These are phyloP conservation scores for Tetragnatha versicolor DNA, from an alignment of 1,140 invertebrate species.

Conservation along the genomic window DNA sequence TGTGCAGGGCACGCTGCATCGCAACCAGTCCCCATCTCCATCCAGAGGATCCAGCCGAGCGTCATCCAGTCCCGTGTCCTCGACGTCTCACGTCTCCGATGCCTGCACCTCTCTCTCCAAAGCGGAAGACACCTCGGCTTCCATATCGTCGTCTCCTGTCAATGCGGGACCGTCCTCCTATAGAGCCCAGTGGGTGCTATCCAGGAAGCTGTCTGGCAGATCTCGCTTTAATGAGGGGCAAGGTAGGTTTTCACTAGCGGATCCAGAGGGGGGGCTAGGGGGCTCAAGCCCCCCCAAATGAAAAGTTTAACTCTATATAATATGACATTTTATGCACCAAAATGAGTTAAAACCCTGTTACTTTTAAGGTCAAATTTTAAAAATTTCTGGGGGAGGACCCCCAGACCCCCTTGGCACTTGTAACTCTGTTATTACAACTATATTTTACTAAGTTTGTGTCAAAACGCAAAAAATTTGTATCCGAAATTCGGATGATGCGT, in stretches of 20 bases:
- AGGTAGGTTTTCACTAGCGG: conserved; percentile 7
- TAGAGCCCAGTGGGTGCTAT: conserved; percentile 37
- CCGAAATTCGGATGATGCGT: too few relatives aligned
- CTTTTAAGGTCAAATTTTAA: too few relatives aligned
- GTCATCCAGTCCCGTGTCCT: conserved; percentile 52
- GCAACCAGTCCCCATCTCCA: conserved; percentile 54
- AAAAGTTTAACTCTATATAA: too few relatives aligned
- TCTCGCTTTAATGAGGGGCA: conserved; percentile 49
- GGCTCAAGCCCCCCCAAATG: too few relatives aligned
- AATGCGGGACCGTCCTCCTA: conserved; percentile 50
- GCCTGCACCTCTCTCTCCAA: conserved; percentile 43
- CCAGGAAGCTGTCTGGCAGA: conserved; percentile 44
- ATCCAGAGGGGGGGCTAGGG: too few relatives aligned
- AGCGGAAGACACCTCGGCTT: conserved; percentile 34
- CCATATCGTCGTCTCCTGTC: conserved; percentile 46
- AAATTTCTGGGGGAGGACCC: too few relatives aligned
- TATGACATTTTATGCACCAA: too few relatives aligned
- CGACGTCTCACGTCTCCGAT: conserved; percentile 42
- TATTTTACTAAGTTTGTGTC: too few relatives aligned
- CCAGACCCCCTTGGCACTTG: too few relatives aligned
- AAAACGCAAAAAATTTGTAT: too few relatives aligned
- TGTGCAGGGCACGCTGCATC: conserved; percentile 40
- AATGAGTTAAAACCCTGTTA: too few relatives aligned
- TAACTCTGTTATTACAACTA: too few relatives aligned
- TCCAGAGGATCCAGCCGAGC: conserved; percentile 53